Conservation (phyloP, 2,888 invertebrate genomes). For the Cryptocheilus praepositus region DNA sequence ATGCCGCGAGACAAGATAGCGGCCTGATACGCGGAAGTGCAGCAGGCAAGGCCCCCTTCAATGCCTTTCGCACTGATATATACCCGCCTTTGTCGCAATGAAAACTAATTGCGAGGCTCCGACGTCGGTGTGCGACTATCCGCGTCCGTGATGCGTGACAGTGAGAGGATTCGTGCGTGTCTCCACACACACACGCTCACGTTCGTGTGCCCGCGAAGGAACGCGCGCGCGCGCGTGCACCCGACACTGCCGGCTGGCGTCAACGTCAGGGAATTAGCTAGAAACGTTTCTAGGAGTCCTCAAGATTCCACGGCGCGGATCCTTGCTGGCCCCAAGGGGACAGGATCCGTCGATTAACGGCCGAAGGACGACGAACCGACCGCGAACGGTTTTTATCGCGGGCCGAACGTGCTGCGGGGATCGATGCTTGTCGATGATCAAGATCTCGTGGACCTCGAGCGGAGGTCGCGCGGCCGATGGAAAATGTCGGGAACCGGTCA, state of each 20-base stretch:
- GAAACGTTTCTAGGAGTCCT: constrained; percentile 44
- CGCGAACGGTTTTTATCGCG: neutral
- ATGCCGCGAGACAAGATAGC: constrained; percentile 55
- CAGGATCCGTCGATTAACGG: constrained; percentile 20
- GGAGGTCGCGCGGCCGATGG: constrained; percentile 8
- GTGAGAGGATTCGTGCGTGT: neutral
- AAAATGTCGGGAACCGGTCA: constrained; percentile 9
- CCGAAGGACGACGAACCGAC: neutral
- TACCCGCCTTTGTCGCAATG: constrained; percentile 55
- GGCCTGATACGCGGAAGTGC: constrained; percentile 70
- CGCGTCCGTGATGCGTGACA: constrained; percentile 25
- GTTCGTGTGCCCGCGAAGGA: constrained; percentile 3
- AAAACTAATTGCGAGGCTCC: constrained; percentile 56
- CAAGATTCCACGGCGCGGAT: constrained; percentile 31
- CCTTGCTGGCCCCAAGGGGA: constrained; percentile 30
- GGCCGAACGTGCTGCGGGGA: neutral
- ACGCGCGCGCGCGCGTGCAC: neutral
- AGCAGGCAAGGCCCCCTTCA: constrained; percentile 69
- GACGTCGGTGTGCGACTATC: constrained; percentile 16
- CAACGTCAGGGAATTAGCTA: constrained; percentile 21
- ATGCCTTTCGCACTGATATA: constrained; percentile 67
- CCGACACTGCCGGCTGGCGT: constrained; percentile 18
- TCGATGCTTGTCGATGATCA: constrained; percentile 9
- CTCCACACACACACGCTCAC: neutral
- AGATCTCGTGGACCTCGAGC: constrained; percentile 4